Percentiles rank a stretch among this genome's conserved stretches.
Evolutionary conservation across 1,140 invertebrate species (phyloP).

Genomic region (Microplitis mediator): DNA sequence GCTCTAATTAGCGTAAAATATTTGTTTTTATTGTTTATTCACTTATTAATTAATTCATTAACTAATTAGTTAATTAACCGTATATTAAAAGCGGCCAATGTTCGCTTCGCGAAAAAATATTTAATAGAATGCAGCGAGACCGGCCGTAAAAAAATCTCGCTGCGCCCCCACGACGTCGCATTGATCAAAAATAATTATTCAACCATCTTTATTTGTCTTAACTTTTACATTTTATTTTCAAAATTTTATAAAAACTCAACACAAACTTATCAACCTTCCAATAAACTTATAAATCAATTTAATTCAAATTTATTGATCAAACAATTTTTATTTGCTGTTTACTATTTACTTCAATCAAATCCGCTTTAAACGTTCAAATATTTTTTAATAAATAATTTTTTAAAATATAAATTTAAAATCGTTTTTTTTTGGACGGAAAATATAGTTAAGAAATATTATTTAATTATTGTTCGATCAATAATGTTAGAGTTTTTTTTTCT

Average conservation of each 20-base stretch:
- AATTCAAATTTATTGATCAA: background rate
- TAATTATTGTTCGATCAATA: too few relatives aligned
- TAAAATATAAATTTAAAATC: too few relatives aligned
- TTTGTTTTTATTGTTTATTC: background rate
- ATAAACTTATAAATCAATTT: background rate
- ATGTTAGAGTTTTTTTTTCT: too few relatives aligned
- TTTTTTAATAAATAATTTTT: too few relatives aligned
- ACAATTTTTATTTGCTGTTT: too few relatives aligned
- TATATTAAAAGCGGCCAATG: constrained; percentile 15
- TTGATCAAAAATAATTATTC: constrained; percentile 39
- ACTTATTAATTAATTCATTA: constrained; percentile 8
- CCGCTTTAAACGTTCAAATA: too few relatives aligned
- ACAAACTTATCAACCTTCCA: too few relatives aligned
- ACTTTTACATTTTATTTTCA: background rate
- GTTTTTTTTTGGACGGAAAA: too few relatives aligned
- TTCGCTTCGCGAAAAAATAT: too few relatives aligned
- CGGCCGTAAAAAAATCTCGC: constrained; percentile 28
- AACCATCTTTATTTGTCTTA: constrained; percentile 21
- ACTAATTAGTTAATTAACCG: background rate
- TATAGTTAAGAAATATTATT: too few relatives aligned
- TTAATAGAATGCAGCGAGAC: constrained; percentile 35
- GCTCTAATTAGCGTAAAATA: too few relatives aligned
- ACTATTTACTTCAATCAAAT: too few relatives aligned
- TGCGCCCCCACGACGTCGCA: constrained; percentile 50
- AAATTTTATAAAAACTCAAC: background rate